Percentiles rank a stretch among this genome's conserved stretches.
phyloP scores from a whole-genome alignment of 1,140 invertebrate species.

The Penaeus japonicus region DNA sequence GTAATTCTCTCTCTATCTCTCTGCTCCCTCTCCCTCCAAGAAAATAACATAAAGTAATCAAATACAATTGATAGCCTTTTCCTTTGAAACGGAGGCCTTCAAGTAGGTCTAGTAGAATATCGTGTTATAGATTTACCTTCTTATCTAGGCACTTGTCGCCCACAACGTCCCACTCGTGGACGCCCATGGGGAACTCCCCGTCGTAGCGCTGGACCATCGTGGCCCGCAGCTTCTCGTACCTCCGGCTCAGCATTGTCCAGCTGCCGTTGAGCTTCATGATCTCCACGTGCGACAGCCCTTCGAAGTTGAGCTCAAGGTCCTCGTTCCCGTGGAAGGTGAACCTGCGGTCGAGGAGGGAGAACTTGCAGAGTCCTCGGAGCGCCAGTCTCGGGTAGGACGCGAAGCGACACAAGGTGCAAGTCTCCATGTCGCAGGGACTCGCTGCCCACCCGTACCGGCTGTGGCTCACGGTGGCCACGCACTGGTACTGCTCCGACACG shows the following conservation, averaged over 20 bases:
- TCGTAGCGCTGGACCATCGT: constrained; percentile 3
- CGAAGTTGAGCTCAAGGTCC: constrained; percentile 17
- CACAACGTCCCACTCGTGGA: constrained; percentile 23
- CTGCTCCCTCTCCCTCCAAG: too few relatives aligned
- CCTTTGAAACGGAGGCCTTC: neutral
- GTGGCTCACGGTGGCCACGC: constrained; percentile 31
- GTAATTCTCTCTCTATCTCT: too few relatives aligned
- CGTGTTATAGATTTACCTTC: neutral
- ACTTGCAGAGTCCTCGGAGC: constrained; percentile 32
- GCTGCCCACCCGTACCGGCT: constrained; percentile 37
- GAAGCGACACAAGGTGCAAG: constrained; percentile 33
- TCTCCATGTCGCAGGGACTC: constrained; percentile 33
- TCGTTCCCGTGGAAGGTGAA: constrained; percentile 33
- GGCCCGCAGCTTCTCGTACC: neutral
- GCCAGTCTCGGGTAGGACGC: constrained; percentile 29
- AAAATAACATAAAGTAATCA: too few relatives aligned
- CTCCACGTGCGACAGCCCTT: neutral
- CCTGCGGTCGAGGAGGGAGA: neutral
- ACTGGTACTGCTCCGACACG: constrained; percentile 40
- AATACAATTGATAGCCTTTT: too few relatives aligned
- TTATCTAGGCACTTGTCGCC: constrained; percentile 36
- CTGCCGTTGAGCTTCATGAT: neutral
- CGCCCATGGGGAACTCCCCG: constrained; percentile 26
- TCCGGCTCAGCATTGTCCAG: constrained; percentile 35
- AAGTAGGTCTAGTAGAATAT: neutral